Base-by-base conservation (phyloP, 2,888 invertebrate species). In the Apodemia hepburni region DNA sequence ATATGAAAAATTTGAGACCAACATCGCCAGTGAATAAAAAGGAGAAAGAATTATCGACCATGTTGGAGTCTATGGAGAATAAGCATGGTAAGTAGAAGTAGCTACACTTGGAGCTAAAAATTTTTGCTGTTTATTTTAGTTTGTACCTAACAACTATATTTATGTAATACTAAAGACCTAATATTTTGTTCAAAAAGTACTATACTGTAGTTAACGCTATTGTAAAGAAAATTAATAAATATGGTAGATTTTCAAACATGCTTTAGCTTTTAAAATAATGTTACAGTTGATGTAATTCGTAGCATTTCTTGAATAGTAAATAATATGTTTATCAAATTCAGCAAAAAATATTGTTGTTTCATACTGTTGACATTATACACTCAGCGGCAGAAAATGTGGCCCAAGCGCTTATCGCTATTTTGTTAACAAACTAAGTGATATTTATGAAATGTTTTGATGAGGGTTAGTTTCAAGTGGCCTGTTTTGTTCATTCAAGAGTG, bases 51-150 rank as follows among this genome's bases (percentile, higher is more conserved):
- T 77, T 97, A 62, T 93, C 95, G 33, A 93, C 95, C 18, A 94
- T 96, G 87, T 93, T 97, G 58, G 94, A 95, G 68, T 94, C 95
- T 62, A 95, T 97, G 93, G 97, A 97, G 76, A 94, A 94, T 35
- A 97, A 96, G 81, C 96, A 97, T 86, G 96, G 97, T 97, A 93
- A 92, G 94, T 87, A 11, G 27, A 38, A 38, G 11, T 12, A 57
- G 17, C 42, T 42, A 15, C 33, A 9, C 33, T 9, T 33, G 9
- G 33, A 33, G 33, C 8, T 33, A n/a, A 2, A 33, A 33, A 1
- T 38, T 12, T 38, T 38, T 38, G 12, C 3, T 38, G 0, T 38
- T 12, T 12, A 38, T 12, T 38, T 38, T 12, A 38, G 12, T 12
- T 38, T 38, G 4, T 38, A 38, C 12, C 3, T 38, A 12, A 38